Evolutionary conservation across 2,113 vertebrate genomes (phyloP), one percentile per base, ranked within the genome.

Genomic region (Micromys minutus): DNA sequence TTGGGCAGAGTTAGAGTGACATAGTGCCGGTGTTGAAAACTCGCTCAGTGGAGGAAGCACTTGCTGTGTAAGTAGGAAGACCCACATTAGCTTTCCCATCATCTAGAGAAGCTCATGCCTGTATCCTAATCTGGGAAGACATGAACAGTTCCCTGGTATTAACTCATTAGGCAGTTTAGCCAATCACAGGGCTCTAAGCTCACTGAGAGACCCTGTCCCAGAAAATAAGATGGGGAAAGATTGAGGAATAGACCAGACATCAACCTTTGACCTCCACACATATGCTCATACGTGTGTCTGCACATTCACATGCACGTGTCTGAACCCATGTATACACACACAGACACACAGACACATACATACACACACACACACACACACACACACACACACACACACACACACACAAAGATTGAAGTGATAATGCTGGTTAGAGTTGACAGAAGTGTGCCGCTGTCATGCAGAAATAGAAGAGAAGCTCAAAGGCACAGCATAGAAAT

Each of bases 131-230:
- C 59, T 22, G 31, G 83, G 42, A 36, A 72, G 7, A n/a, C 34
- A 0, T 0, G 19, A 0, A 72, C 0, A 19, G 22, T 22, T 88
- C 81, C 59, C 59, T 65, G 17, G 5, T 36, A 10, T 1, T 85
- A 31, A 50, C 29, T 22, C 31, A 47, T 65, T 21, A 50, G 9
- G 17, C 42, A 50, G 16, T 17, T 29, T 50, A 67, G 42, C 10
- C 31, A 67, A 50, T 77, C 75, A 65, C 11, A 34, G 59, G 65
- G 42, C 39, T 34, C 42, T 42, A 67, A 47, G 17, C 22, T 85
- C 5, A 47, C 10, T 47, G 42, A 85, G 42, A 36, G 42, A 36
- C 42, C 1, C 59, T 22, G 17, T 36, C 83, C 67, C 83, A 47
- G 67, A 42, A 85, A 47, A 22, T 47, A 85, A 36, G 61, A 34